Evolutionary conservation across 2,113 vertebrate genomes (phyloP), one percentile per base, ranked within the genome.

Genomic region (Nyctereutes procyonoides): DNA sequence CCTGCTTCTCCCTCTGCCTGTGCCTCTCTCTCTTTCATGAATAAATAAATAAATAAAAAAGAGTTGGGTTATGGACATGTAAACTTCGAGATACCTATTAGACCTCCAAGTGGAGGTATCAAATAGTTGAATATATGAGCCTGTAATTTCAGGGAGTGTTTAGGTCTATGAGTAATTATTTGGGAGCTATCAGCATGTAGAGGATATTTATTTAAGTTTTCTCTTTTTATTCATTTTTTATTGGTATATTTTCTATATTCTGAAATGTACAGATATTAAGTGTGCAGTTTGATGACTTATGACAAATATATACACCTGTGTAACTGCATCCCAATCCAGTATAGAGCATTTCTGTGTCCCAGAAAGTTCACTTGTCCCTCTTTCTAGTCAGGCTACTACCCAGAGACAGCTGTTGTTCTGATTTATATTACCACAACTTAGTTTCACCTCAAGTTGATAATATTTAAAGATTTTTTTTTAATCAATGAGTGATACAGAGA

Each of bases 121-220:
- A 76, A 16, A 19, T 69, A 35, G 16, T 80, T 88, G 14, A 56
- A 43, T 89, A 22, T 81, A 24, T 89, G 26, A 82, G 32, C 22
- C 32, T 91, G 0, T 92, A 74, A 88, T 90, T 88, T 81, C 79
- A 76, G 30, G 26, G 43, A 60, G 12, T 89, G 2, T 77, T 73
- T 89, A 89, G n/a, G n/a, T 53, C 48, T 28, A 83, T 26, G 85
- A 93, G 84, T 88, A 80, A 73, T 87, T 24, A 74, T 77, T 90
- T 88, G 32, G 79, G 51, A 94, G 19, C 95, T 19, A 17, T 53
- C 17, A 82, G 14, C 2, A 35, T 81, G 5, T 43, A 76, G n/a
- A 88, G 5, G 65, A 53, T 86, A 71, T 73, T 92, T 88, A 81
- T 48, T 69, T 92, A 90, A 14, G 13, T 51, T 74, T 97, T 63